Conservation (phyloP, 1,140 invertebrate genomes). For the Eumeta japonica region DNA sequence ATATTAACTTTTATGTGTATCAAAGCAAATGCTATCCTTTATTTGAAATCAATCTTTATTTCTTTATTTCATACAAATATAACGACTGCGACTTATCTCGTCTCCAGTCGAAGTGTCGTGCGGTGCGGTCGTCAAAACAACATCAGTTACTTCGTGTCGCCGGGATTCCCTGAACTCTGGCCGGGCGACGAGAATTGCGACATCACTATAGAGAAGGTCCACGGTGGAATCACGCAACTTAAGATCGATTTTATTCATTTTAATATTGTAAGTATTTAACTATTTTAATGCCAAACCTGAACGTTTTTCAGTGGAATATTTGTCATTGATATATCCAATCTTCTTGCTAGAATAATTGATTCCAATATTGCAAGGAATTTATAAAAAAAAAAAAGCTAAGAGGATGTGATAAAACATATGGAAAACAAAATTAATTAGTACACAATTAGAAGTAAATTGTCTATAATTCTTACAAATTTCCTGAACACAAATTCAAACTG, state of each 20-base stretch:
- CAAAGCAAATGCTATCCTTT: too few species aligned
- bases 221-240: conserved; percentile 73
- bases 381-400: too few species aligned
- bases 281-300: conserved; percentile 63
- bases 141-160: conserved; percentile 81
- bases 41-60: too few species aligned
- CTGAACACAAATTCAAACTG: not conserved
- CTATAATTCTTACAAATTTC: too few species aligned
- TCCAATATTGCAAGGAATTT: too few species aligned
- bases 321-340: not conserved
- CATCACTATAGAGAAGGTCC: conserved; percentile 69
- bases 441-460: too few species aligned
- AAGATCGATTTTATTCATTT: conserved; percentile 79
- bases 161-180: conserved; percentile 75
- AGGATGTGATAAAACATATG: too few species aligned
- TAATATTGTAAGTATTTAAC: conserved; percentile 65
- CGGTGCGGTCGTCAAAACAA: conserved; percentile 75
- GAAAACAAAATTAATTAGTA: too few species aligned
- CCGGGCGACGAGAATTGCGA: conserved; percentile 64
- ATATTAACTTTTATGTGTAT: too few species aligned
- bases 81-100: conserved; percentile 12
- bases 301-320: not conserved
- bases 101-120: conserved; percentile 73
- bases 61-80: too few species aligned
- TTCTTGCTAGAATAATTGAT: too few species aligned